Conservation (phyloP, 2,888 invertebrate species). For the Conops quadrifasciatus region DNA sequence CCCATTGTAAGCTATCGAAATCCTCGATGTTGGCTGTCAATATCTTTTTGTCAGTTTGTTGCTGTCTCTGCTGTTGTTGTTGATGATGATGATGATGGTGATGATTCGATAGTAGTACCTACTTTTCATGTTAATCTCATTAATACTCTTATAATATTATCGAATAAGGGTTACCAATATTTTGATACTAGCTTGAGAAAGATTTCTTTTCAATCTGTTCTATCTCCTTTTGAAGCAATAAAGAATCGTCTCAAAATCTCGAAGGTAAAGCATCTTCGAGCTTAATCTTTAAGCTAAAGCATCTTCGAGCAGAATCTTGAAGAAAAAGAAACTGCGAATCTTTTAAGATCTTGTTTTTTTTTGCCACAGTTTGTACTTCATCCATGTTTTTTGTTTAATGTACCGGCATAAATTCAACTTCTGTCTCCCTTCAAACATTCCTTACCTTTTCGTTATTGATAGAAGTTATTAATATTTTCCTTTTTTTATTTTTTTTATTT, state of each 20-base stretch:
- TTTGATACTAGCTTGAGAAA: neutral
- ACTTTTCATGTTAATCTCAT: neutral
- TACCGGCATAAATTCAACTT: neutral
- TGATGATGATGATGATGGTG: neutral
- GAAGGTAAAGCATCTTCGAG: neutral
- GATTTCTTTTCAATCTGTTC: neutral
- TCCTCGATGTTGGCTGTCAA: constrained; percentile 19
- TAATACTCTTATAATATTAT: neutral
- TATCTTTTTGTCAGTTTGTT: neutral
- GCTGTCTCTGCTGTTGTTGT: neutral
- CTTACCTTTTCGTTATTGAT: too few species aligned
- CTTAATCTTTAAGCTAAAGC: neutral
- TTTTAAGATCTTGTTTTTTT: too few species aligned
- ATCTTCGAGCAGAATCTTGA: too few species aligned
- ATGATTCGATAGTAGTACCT: neutral
- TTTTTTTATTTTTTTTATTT: too few species aligned
- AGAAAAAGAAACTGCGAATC: too few species aligned
- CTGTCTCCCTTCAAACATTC: neutral
- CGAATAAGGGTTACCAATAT: neutral
- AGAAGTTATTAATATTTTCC: too few species aligned
- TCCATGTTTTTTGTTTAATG: neutral
- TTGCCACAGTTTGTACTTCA: neutral
- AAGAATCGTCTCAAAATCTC: neutral
- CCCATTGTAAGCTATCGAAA: constrained; percentile 20
- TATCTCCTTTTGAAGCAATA: too few species aligned